These are phyloP conservation scores for Potorous gilbertii DNA, from an alignment of 2,797 vertebrate species.

Conservation along the genomic window DNA sequence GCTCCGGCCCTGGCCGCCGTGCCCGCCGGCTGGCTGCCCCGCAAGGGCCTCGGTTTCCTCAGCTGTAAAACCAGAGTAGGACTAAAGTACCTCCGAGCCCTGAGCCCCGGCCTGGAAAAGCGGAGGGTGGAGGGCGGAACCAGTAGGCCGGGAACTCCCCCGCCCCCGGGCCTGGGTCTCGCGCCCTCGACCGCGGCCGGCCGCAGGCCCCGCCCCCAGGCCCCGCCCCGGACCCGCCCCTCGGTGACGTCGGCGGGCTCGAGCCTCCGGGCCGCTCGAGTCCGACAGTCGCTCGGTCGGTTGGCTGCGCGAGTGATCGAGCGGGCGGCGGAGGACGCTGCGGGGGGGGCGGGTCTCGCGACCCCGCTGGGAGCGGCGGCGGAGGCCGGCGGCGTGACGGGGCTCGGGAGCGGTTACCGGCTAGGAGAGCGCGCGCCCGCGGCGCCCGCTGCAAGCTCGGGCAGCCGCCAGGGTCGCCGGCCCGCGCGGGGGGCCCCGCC, in stretches of 20 bases:
- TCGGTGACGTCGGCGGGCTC: slow-evolving; percentile 67
- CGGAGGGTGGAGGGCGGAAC: background rate
- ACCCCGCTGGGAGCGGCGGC: slow-evolving; percentile 21
- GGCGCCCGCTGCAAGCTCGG: background rate
- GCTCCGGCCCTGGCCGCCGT: background rate
- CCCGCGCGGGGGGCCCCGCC: slow-evolving; percentile 57
- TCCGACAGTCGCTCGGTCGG: background rate
- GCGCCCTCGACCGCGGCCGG: background rate
- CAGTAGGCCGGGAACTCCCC: background rate
- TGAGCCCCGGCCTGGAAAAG: background rate
- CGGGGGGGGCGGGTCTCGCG: slow-evolving; percentile 22
- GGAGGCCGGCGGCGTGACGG: slow-evolving; percentile 24
- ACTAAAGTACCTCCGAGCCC: background rate
- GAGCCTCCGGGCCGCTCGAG: background rate
- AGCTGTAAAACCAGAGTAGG: background rate
- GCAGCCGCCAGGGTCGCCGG: slow-evolving; percentile 39
- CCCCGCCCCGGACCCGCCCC: slow-evolving; percentile 41
- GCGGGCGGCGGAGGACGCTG: background rate
- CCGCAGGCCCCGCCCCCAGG: slow-evolving; percentile 40
- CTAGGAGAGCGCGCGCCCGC: background rate
- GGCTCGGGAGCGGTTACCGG: slow-evolving; percentile 66
- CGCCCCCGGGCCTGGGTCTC: fast-evolving
- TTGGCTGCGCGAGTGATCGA: slow-evolving; percentile 43
- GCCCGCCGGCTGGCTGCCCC: background rate
- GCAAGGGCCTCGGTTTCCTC: background rate